Conservation (phyloP, 2,113 vertebrate species). For the Plecturocebus donacophilus region DNA sequence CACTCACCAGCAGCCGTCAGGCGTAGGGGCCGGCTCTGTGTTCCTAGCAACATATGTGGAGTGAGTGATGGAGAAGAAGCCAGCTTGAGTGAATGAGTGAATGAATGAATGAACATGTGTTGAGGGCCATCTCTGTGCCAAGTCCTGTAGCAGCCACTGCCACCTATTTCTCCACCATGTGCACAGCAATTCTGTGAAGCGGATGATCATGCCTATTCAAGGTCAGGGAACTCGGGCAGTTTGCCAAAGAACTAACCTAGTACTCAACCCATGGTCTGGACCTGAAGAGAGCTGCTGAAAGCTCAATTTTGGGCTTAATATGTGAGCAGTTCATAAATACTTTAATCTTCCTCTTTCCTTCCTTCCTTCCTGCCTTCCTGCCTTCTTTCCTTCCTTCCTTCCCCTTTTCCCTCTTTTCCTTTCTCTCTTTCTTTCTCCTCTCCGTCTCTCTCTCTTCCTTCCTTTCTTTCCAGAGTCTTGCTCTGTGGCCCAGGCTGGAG, state of each 20-base stretch:
- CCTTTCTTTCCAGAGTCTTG: no score
- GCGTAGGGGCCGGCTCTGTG: not conserved
- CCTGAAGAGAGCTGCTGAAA: not conserved
- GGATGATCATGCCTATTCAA: not conserved
- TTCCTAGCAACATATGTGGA: rapidly evolving
- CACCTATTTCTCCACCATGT: not conserved
- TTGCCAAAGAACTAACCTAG: not conserved
- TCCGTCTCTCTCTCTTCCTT: no score
- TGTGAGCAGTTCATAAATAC: not conserved
- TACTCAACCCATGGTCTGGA: not conserved
- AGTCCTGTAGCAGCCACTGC: no score
- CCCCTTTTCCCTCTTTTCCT: no score
- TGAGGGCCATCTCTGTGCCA: not conserved
- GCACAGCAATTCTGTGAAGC: not conserved
- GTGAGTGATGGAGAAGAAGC: not conserved
- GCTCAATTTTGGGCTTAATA: not conserved
- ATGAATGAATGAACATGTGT: not conserved
- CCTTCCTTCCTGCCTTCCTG: rapidly evolving
- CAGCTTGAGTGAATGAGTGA: not conserved
- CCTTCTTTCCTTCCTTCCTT: rapidly evolving
- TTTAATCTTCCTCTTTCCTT: not conserved
- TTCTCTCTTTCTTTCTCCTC: no score
- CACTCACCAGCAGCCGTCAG: not conserved
- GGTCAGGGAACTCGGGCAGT: not conserved
- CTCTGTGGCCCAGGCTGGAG: no score